Evolutionary conservation across 2,797 vertebrate species (phyloP).

Genomic region (Pristis pectinata): DNA sequence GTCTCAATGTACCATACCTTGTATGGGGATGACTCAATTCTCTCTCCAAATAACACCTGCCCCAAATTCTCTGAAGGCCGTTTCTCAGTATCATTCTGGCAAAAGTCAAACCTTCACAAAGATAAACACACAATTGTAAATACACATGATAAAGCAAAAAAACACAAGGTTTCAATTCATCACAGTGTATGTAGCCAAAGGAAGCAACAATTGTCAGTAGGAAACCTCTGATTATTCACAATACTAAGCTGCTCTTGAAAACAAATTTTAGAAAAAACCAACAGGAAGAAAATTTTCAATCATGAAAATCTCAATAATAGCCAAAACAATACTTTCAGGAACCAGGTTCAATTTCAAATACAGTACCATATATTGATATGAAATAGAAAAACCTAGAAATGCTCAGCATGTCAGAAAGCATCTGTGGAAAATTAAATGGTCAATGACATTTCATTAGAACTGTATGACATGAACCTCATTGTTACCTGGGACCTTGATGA

Average conservation of each 20-base stretch:
- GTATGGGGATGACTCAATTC: constrained; percentile 82
- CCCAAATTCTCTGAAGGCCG: constrained; percentile 84
- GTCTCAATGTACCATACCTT: constrained; percentile 58
- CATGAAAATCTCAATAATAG: not conserved
- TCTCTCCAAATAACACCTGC: constrained; percentile 82
- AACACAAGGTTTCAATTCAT: not conserved
- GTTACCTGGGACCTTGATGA: not conserved
- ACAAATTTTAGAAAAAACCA: not conserved
- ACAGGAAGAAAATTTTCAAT: not conserved
- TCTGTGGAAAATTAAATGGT: too few relatives aligned
- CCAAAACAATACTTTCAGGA: not conserved
- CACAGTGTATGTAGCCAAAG: not conserved
- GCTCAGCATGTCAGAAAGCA: too few relatives aligned
- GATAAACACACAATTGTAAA: constrained; percentile 16
- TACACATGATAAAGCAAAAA: not conserved
- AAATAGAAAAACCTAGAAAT: too few relatives aligned
- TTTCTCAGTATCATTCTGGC: constrained; percentile 69
- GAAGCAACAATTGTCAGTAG: not conserved
- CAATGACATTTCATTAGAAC: too few relatives aligned
- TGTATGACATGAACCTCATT: not conserved
- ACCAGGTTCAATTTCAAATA: not conserved
- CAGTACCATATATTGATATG: not conserved
- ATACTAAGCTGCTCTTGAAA: not conserved
- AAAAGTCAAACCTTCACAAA: constrained; percentile 80
- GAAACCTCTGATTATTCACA: not conserved